These are phyloP conservation scores for Acleris sparsana DNA, from an alignment of 2,888 invertebrate species.

Conservation along the genomic window DNA sequence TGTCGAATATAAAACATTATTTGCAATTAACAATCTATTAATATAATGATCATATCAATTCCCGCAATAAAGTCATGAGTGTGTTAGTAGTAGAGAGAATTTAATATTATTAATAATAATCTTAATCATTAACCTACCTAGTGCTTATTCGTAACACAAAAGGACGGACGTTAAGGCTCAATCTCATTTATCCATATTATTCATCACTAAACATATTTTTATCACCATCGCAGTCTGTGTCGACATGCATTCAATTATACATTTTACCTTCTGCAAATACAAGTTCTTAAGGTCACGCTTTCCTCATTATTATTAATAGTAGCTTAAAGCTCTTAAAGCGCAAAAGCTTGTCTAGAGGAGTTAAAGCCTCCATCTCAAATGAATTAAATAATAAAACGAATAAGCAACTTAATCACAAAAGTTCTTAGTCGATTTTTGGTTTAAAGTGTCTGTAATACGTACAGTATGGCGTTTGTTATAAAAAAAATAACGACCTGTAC, in stretches of 20 bases:
- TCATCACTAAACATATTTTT: too few species aligned
- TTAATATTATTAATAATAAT: slow-evolving; percentile 18
- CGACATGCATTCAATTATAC: too few species aligned
- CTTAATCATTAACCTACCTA: slow-evolving; percentile 35
- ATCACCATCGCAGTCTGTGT: too few species aligned
- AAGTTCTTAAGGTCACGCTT: too few species aligned
- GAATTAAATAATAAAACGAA: not conserved
- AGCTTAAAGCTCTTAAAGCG: too few species aligned
- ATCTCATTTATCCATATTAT: slow-evolving; percentile 32
- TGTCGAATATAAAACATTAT: too few species aligned
- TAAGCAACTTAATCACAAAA: not conserved
- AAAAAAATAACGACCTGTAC: slow-evolving; percentile 6
- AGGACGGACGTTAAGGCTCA: slow-evolving; percentile 38
- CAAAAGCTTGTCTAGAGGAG: too few species aligned
- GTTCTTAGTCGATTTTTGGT: slow-evolving; percentile 5
- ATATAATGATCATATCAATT: too few species aligned
- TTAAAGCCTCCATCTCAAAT: not conserved
- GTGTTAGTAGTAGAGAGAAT: not conserved
- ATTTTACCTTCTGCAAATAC: too few species aligned
- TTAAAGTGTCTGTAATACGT: slow-evolving; percentile 1
- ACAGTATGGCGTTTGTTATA: slow-evolving; percentile 27
- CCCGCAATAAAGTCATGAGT: too few species aligned
- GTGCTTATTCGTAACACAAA: slow-evolving; percentile 31
- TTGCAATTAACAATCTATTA: too few species aligned
- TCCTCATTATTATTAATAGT: too few species aligned